These are phyloP conservation scores for Picus viridis DNA, from an alignment of 2,797 vertebrate species.

Conservation along the genomic window DNA sequence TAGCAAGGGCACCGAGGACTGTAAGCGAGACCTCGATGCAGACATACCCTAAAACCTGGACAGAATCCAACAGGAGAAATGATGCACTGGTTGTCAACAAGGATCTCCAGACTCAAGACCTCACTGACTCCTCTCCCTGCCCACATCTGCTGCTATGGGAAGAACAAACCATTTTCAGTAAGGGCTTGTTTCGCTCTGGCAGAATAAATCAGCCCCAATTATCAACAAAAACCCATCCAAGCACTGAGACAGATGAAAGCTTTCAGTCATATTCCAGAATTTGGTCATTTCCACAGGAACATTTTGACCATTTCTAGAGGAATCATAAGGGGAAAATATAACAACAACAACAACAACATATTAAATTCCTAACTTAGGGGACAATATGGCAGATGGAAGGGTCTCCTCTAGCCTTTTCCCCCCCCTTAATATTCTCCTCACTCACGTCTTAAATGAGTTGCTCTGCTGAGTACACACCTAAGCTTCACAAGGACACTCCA, in stretches of 20 bases:
- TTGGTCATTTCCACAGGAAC: background rate
- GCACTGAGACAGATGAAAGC: background rate
- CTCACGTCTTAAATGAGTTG: background rate
- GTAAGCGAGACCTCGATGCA: fast-evolving
- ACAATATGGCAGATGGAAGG: background rate
- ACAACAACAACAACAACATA: background rate
- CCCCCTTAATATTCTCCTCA: background rate
- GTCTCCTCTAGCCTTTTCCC: background rate
- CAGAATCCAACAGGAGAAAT: background rate
- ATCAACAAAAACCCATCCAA: background rate
- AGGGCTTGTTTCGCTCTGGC: background rate
- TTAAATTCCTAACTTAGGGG: background rate
- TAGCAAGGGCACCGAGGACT: background rate
- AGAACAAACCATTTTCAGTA: background rate
- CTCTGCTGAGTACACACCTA: background rate
- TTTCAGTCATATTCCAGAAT: background rate
- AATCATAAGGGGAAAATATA: background rate
- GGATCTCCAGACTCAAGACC: fast-evolving
- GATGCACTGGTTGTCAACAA: fast-evolving
- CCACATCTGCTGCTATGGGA: fast-evolving
- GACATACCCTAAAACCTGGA: background rate
- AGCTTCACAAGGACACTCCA: background rate
- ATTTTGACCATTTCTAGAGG: background rate
- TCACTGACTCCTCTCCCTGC: fast-evolving
- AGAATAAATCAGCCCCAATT: background rate